Evolutionary conservation across 2,113 vertebrate genomes (phyloP).

Genomic region (Nesoenas mayeri): DNA sequence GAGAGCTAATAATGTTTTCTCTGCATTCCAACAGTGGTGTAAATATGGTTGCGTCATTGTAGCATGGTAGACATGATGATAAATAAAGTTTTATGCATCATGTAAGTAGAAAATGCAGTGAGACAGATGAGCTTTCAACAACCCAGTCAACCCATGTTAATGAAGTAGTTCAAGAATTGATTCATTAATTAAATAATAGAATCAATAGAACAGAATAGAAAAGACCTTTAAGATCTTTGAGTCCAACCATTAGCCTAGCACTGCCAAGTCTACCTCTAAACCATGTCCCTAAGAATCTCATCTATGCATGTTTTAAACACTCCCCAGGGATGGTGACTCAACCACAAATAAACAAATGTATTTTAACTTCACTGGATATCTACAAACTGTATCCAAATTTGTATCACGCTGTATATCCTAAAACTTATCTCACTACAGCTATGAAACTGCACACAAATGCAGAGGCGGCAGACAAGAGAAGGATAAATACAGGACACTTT

Average conservation of each 20-base stretch:
- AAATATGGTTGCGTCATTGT: neutral
- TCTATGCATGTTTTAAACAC: too few relatives aligned
- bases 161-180: neutral
- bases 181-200: neutral
- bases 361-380: neutral
- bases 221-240: too few relatives aligned
- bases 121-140: neutral
- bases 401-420: rapidly evolving
- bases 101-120: neutral
- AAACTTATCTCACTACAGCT: neutral
- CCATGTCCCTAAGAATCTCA: too few relatives aligned
- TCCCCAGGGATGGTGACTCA: too few relatives aligned
- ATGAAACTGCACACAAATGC: neutral
- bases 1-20: neutral
- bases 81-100: neutral
- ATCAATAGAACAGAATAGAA: too few relatives aligned
- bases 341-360: neutral
- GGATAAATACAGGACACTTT: neutral
- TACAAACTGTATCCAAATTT: neutral
- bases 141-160: neutral
- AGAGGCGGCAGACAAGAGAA: neutral
- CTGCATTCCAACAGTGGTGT: neutral
- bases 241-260: too few relatives aligned
- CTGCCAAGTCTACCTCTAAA: too few relatives aligned
- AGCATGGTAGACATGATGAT: neutral